phyloP scores from a whole-genome alignment of 2,888 invertebrate genomes.

The Mechanitis mazaeus region DNA sequence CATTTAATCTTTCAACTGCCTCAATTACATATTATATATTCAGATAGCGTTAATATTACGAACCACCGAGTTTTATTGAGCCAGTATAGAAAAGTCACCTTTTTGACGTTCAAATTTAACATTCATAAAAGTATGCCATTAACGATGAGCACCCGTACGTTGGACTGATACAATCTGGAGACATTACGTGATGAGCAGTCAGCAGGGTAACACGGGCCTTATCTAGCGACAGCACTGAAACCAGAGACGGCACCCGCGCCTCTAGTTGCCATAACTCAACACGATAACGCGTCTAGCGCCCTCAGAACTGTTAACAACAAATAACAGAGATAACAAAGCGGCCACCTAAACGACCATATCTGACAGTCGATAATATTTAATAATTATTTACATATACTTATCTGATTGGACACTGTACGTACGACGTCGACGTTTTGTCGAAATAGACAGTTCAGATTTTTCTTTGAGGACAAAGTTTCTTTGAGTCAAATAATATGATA shows the following conservation, averaged over 20 bases:
- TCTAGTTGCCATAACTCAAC: slow-evolving; percentile 63
- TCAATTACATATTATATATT: too few relatives aligned
- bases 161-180: slow-evolving; percentile 34
- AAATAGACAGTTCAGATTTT: neutral
- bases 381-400: slow-evolving; percentile 72
- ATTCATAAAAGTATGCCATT: slow-evolving; percentile 26
- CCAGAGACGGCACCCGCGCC: slow-evolving; percentile 46
- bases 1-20: too few relatives aligned
- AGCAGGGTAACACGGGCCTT: slow-evolving; percentile 42
- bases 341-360: slow-evolving; percentile 71
- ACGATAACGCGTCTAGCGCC: slow-evolving; percentile 60
- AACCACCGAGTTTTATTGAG: too few relatives aligned
- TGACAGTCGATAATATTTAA: slow-evolving; percentile 70
- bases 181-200: slow-evolving; percentile 40
- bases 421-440: slow-evolving; percentile 53
- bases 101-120: slow-evolving; percentile 14
- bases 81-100: neutral
- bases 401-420: slow-evolving; percentile 64
- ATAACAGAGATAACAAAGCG: slow-evolving; percentile 70
- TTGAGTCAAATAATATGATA: too few relatives aligned
- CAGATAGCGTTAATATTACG: too few relatives aligned
- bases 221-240: slow-evolving; percentile 56
- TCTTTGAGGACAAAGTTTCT: too few relatives aligned
- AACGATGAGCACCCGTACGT: slow-evolving; percentile 22
- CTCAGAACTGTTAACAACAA: slow-evolving; percentile 70